phyloP scores from a whole-genome alignment of 2,113 vertebrate species.

The Martes martes region DNA sequence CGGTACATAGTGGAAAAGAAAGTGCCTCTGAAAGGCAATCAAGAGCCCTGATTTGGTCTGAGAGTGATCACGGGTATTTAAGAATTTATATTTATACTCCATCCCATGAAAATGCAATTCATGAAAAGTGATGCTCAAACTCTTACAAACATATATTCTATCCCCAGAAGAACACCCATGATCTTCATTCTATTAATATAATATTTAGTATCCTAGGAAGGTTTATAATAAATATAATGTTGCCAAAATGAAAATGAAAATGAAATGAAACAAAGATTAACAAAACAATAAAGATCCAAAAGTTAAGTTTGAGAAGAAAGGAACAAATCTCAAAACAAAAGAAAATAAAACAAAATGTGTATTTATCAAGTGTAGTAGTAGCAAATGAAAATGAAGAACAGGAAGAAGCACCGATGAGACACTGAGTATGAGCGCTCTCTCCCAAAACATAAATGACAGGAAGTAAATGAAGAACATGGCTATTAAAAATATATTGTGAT shows the following conservation, averaged over 20 bases:
- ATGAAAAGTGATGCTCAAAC: not conserved
- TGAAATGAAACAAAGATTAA: not conserved
- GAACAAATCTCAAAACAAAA: not conserved
- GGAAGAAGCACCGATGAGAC: not conserved
- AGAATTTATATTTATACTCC: not conserved
- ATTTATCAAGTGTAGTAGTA: not conserved
- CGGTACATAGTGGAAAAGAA: not conserved
- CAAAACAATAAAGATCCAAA: not conserved
- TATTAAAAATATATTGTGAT: not conserved
- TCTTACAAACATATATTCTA: not conserved
- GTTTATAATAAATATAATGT: not conserved
- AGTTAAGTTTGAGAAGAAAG: not conserved
- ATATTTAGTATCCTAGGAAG: not conserved
- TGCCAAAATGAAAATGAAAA: not conserved
- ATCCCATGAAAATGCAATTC: not conserved
- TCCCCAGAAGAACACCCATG: not conserved
- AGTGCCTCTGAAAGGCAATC: not conserved
- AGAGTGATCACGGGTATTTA: not conserved
- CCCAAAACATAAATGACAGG: not conserved
- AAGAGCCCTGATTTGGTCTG: not conserved
- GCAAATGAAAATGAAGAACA: not conserved
- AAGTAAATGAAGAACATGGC: not conserved
- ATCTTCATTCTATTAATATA: not conserved
- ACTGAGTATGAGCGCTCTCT: not conserved
- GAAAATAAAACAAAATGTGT: not conserved